Evolutionary conservation across 2,113 vertebrate species (phyloP).

Genomic region (Chaetodon auriga): DNA sequence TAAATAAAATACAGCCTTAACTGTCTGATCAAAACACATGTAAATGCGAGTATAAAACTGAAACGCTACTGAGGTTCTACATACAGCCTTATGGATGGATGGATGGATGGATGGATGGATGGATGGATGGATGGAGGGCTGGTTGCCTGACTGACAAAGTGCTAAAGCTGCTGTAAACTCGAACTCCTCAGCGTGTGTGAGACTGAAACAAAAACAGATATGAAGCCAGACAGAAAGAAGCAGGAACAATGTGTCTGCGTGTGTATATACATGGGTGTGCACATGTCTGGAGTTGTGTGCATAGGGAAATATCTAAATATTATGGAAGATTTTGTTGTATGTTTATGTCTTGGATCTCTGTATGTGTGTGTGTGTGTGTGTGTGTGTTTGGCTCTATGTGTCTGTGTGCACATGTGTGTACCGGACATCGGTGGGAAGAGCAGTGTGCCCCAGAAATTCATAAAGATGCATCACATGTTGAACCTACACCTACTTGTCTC

Average conservation of each 20-base stretch:
- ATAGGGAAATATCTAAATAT: conserved; percentile 68
- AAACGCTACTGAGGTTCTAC: not conserved
- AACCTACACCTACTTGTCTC: conserved; percentile 58
- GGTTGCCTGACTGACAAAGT: conserved; percentile 24
- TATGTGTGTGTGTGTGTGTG: conserved; percentile 40
- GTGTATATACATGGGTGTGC: conserved; percentile 51
- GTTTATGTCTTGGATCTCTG: conserved; percentile 68
- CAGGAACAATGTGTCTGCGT: conserved; percentile 60
- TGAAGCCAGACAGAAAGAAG: conserved; percentile 41
- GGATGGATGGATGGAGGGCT: not conserved
- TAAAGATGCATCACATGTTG: conserved; percentile 49
- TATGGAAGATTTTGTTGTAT: conserved; percentile 74
- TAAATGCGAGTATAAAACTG: not conserved
- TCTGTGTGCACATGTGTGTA: not conserved
- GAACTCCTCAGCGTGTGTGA: conserved; percentile 16
- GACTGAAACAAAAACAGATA: conserved; percentile 57
- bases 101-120: conserved; percentile 6
- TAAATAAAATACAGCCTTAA: too few relatives aligned
- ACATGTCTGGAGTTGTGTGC: conserved; percentile 48
- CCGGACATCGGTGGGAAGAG: conserved; percentile 36
- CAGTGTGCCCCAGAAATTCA: not conserved
- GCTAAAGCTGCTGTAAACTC: conserved; percentile 1
- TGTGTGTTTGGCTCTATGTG: not conserved
- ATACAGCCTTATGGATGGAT: not conserved
- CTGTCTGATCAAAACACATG: not conserved